Conservation (phyloP, 2,888 invertebrate genomes). For the Phortica magna region DNA sequence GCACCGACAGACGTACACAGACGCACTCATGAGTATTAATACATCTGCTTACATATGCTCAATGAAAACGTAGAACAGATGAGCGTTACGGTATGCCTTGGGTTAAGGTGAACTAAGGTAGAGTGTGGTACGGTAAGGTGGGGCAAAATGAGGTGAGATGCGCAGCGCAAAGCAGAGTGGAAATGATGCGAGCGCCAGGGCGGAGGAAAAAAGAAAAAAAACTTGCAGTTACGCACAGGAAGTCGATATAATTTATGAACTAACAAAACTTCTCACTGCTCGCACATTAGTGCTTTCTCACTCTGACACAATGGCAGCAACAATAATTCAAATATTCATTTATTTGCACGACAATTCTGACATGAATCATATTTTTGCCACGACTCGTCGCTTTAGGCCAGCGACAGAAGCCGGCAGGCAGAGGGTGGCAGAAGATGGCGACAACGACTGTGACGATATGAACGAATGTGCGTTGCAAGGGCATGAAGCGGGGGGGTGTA, state of each 20-base stretch:
- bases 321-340: slow-evolving; percentile 58
- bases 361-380: slow-evolving; percentile 56
- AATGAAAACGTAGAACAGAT: too few relatives aligned
- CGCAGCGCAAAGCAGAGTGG: background rate
- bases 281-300: slow-evolving; percentile 34
- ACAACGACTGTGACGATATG: too few relatives aligned
- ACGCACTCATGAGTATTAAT: background rate
- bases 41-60: background rate
- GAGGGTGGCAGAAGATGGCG: too few relatives aligned
- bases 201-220: background rate
- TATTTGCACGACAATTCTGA: slow-evolving; percentile 58
- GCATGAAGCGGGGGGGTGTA: too few relatives aligned
- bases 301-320: slow-evolving; percentile 35
- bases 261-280: background rate
- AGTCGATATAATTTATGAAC: slow-evolving; percentile 56
- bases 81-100: slow-evolving; percentile 17
- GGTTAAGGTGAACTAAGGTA: slow-evolving; percentile 25
- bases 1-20: background rate
- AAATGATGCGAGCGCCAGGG: too few relatives aligned
- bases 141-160: background rate
- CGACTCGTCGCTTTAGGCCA: slow-evolving; percentile 41
- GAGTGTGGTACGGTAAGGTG: slow-evolving; percentile 19
- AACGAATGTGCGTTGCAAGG: too few relatives aligned
- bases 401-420: background rate
- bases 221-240: slow-evolving; percentile 18